Base-by-base conservation (phyloP, 2,797 vertebrate species). In the Simalia tracyae region DNA sequence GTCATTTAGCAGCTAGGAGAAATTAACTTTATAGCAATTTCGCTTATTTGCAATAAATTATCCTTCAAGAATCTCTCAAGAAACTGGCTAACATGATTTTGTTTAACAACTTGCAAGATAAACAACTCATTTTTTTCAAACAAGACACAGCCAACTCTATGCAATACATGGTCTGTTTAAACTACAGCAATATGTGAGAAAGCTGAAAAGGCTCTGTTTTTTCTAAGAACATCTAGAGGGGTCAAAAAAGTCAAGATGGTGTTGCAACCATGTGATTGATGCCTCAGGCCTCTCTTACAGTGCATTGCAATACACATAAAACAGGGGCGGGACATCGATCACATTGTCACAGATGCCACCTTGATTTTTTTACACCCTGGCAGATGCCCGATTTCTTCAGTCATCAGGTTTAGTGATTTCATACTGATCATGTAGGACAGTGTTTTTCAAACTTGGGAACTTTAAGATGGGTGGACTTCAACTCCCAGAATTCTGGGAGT, bases 11-110 rank as follows among this genome's bases (percentile, higher is more conserved):
- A 59, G 2, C 31, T n/a, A 92, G 5, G 92, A 42, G 92, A 87
- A 64, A 19, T 68, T 36, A 89, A 91, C 66, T 31, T 36, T 93
- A 61, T 28, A 50, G 42, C 87, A 50, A 36, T 76, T 94, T 84
- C 64, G 91, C 36, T 95, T 92, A 0, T 36, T 94, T 59, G 86
- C 9, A 91, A 12, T 90, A 94, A 92, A 68, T 68, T 56, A 94
- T 4, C 12, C 14, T 56, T 90, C 86, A 9, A 72, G 94, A 91
- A 86, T n/a, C 24, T 85, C 50, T 86, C 84, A 72, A 72, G 19
- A 84, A 26, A 68, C 6, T 88, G 17, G 60, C 15, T 42, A 19
- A 64, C 50, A 46, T 42, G n/a, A 84, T 56, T 86, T 46, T 59
- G 54, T 91, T 72, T 56, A 72, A n/a, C 64, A 91, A 22, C 14